phyloP scores from a whole-genome alignment of 2,113 vertebrate species.

The Macrotis lagotis region DNA sequence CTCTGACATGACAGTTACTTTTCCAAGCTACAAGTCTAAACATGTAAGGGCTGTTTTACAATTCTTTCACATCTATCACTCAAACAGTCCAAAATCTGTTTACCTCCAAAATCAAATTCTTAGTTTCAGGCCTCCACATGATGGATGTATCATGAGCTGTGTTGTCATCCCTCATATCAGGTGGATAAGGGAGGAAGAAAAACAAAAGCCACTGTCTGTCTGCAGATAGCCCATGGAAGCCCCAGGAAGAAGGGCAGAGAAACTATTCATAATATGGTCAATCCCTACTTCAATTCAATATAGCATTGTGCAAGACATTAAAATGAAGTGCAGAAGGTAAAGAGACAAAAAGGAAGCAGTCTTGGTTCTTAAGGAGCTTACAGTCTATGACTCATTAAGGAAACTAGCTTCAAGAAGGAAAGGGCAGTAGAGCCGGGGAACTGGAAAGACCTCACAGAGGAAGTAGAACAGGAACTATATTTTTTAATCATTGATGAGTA shows the following conservation, averaged over 20 bases:
- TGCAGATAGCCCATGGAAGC: not conserved
- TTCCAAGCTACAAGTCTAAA: not conserved
- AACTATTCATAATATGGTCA: not conserved
- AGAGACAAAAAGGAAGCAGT: not conserved
- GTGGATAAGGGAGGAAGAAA: not conserved
- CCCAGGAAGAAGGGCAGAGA: not conserved
- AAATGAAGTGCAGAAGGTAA: fast-evolving
- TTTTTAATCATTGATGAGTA: not conserved
- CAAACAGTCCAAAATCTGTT: not conserved
- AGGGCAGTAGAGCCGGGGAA: not conserved
- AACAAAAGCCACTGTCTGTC: not conserved
- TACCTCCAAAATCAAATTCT: not conserved
- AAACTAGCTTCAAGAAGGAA: not conserved
- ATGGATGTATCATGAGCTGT: not conserved
- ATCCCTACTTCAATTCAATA: not conserved
- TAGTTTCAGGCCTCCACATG: not conserved
- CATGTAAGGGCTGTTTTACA: not conserved
- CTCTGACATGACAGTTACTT: not conserved
- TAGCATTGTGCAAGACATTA: not conserved
- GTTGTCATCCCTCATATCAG: not conserved
- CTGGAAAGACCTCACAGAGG: not conserved
- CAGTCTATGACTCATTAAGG: not conserved
- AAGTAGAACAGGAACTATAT: not conserved
- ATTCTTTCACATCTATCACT: not conserved
- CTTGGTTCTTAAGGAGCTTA: not conserved